Evolutionary conservation across 2,888 invertebrate species (phyloP).

Genomic region (Chironomus tentans): DNA sequence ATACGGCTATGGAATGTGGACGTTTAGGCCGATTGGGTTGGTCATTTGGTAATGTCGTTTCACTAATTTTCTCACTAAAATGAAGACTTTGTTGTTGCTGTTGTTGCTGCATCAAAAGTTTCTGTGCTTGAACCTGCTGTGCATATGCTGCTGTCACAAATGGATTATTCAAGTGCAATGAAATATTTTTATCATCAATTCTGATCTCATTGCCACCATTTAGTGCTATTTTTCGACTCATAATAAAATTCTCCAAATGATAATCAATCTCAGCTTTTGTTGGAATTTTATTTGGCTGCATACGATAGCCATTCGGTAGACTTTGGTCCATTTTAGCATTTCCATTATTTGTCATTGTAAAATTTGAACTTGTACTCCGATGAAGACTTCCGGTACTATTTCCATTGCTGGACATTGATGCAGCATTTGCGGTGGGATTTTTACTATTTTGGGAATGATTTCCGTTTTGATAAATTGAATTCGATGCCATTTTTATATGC

Average conservation of each 20-base stretch:
- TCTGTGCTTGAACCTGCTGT: constrained; percentile 23
- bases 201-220: constrained; percentile 32
- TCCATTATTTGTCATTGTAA: not conserved
- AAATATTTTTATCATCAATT: constrained; percentile 32
- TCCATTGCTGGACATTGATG: not conserved
- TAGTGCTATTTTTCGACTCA: constrained; percentile 31
- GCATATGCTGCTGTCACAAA: constrained; percentile 29
- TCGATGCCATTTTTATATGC: constrained; percentile 22
- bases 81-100: constrained; percentile 27
- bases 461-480: constrained; percentile 25
- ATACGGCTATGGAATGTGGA: constrained; percentile 55
- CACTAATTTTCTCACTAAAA: constrained; percentile 29
- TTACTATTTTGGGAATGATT: constrained; percentile 8
- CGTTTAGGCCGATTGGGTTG: constrained; percentile 40
- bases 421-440: not conserved
- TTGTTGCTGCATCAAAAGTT: constrained; percentile 23
- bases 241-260: constrained; percentile 28
- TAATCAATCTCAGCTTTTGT: constrained; percentile 26
- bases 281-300: constrained; percentile 20
- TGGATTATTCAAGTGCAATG: constrained; percentile 32
- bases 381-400: not conserved
- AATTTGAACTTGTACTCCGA: constrained; percentile 20
- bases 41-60: constrained; percentile 28
- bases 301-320: constrained; percentile 29
- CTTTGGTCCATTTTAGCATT: not conserved